These are phyloP conservation scores for Hemaris fuciformis DNA, from an alignment of 2,888 invertebrate species.

Conservation along the genomic window DNA sequence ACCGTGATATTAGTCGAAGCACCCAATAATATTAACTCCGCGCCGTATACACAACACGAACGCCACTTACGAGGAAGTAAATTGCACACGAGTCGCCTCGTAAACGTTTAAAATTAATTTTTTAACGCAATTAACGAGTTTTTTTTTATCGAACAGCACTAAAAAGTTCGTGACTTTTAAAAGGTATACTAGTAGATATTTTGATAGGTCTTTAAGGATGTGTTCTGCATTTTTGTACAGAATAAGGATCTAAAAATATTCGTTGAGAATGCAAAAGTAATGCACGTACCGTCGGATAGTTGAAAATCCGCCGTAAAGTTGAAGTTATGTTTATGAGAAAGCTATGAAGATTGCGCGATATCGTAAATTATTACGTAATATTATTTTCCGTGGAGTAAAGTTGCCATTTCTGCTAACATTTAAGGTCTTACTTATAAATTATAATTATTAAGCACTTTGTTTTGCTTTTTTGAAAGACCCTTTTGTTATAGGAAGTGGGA, in stretches of 20 bases:
- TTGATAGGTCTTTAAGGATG: background rate
- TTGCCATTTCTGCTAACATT: no score
- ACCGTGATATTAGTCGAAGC: background rate
- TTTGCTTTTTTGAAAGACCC: no score
- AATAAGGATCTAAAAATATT: background rate
- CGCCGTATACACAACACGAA: background rate
- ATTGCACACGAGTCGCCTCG: background rate
- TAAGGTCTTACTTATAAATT: no score
- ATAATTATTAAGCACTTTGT: no score
- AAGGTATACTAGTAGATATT: background rate
- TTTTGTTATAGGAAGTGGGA: no score
- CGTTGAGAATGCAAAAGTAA: background rate
- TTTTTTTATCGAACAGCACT: background rate
- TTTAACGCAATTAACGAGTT: background rate
- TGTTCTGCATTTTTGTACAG: background rate
- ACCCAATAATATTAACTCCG: background rate
- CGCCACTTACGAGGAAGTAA: background rate
- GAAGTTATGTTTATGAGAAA: background rate
- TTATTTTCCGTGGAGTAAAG: no score
- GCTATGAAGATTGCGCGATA: background rate
- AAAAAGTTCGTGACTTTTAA: background rate
- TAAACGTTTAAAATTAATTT: constrained; percentile 15
- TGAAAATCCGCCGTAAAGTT: background rate
- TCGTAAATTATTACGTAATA: no score
- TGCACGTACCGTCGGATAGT: background rate